A percentile compares a stretch with the other conserved stretches of the same genome.
Conservation (phyloP, 2,113 vertebrate genomes). For the Peromyscus leucopus region DNA sequence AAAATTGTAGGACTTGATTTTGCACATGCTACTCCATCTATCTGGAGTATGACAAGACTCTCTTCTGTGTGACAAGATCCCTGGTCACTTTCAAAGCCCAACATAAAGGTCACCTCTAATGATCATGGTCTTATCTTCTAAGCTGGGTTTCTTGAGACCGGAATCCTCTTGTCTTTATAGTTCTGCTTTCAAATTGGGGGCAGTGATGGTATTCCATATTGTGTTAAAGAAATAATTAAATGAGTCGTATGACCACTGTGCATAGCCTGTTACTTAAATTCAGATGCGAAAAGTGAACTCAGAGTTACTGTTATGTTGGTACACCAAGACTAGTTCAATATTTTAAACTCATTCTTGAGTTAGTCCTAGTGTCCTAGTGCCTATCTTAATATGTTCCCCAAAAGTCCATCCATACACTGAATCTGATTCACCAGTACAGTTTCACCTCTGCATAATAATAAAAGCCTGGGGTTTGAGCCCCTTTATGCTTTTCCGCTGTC, state of each 20-base stretch:
- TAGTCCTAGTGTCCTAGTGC: constrained; percentile 58
- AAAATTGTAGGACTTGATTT: not conserved
- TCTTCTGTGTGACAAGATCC: not conserved
- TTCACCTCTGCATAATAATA: constrained; percentile 53
- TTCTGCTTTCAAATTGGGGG: not conserved
- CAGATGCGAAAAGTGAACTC: constrained; percentile 53
- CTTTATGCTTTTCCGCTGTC: not conserved
- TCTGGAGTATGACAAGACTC: not conserved
- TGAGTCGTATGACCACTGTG: no score
- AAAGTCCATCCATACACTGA: constrained; percentile 74
- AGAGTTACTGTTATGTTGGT: constrained; percentile 64
- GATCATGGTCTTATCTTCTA: not conserved
- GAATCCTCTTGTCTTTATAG: not conserved
- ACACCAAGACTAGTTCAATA: constrained; percentile 62
- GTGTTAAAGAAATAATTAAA: not conserved
- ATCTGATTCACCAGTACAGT: constrained; percentile 56
- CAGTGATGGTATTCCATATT: not conserved
- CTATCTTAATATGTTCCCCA: constrained; percentile 75
- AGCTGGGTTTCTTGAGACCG: not conserved
- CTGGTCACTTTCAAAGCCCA: not conserved
- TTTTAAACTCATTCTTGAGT: constrained; percentile 80
- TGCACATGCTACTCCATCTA: no score
- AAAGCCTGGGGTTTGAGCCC: not conserved
- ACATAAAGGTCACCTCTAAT: not conserved
- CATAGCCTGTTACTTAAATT: constrained; percentile 34